phyloP scores from a whole-genome alignment of 64 coral and sea anemone genomes.

The Stylophora pistillata region DNA sequence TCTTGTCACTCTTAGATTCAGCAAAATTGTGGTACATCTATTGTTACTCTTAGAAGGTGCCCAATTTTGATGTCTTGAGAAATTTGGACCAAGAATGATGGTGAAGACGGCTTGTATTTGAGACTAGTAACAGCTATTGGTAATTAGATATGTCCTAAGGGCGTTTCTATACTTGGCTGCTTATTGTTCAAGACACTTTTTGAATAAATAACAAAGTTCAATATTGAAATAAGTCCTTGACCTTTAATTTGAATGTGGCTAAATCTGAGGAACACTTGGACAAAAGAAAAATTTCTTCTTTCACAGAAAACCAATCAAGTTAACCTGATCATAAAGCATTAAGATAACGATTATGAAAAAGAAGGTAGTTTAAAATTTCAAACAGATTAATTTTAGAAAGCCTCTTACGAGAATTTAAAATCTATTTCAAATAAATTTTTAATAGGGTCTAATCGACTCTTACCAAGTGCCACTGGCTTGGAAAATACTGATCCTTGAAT shows the following conservation, averaged over 20 bases:
- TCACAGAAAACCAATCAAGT: too few species aligned
- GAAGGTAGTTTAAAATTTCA: background rate
- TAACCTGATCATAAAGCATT: background rate
- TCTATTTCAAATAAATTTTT: constrained; percentile 61
- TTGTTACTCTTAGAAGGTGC: too few species aligned
- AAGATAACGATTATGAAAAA: background rate
- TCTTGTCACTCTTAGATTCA: too few species aligned
- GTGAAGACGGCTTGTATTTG: background rate
- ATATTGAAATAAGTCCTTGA: constrained; percentile 2
- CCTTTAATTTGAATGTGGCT: background rate
- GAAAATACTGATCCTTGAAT: constrained; percentile 99
- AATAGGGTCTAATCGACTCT: constrained; percentile 48
- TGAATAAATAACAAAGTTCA: background rate
- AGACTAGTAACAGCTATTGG: too few species aligned
- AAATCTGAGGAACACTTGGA: background rate
- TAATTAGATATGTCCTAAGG: background rate
- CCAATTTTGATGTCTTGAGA: too few species aligned
- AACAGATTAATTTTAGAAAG: background rate
- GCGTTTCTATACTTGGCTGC: background rate
- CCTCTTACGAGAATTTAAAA: background rate
- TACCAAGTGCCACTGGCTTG: constrained; percentile 99
- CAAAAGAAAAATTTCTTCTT: background rate
- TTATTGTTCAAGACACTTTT: background rate
- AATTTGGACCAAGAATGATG: background rate
- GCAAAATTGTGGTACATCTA: too few species aligned